phyloP scores from a whole-genome alignment of 2,888 invertebrate species.

The Helicoverpa assulta region DNA sequence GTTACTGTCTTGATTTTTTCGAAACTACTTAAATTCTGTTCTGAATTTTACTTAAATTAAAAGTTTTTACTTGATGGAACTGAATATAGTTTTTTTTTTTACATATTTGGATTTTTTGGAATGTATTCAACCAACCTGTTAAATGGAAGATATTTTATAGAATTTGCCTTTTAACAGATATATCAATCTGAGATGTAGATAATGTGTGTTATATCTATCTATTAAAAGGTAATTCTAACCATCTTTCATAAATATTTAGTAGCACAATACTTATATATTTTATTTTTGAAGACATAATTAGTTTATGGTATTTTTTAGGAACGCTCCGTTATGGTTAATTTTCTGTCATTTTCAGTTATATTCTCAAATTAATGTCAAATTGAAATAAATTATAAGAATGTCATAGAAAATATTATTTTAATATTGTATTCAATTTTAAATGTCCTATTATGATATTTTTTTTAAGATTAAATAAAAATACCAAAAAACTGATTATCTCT shows the following conservation, averaged over 20 bases:
- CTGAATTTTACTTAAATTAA: background rate
- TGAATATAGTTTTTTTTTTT: no score
- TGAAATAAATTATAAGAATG: background rate
- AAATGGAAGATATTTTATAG: background rate
- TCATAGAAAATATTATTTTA: background rate
- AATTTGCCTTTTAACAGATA: constrained; percentile 1
- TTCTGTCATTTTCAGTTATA: background rate
- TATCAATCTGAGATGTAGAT: no score
- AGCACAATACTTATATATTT: constrained; percentile 35
- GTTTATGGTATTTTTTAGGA: constrained; percentile 14
- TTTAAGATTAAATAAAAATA: background rate
- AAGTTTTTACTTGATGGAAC: no score
- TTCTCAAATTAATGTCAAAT: constrained; percentile 20
- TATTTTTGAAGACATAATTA: constrained; percentile 42
- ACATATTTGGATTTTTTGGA: background rate
- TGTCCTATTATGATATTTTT: background rate
- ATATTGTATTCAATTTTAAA: background rate
- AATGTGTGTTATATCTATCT: background rate
- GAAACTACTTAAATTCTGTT: no score
- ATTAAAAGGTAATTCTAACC: constrained; percentile 22
- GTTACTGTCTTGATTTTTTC: no score
- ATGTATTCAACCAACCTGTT: constrained; percentile 14
- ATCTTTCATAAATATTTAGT: constrained; percentile 13
- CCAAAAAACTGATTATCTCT: constrained; percentile 27
- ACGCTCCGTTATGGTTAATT: constrained; percentile 5